Evolutionary conservation across 2,113 vertebrate species (phyloP).

Genomic region (Pseudonaja textilis): DNA sequence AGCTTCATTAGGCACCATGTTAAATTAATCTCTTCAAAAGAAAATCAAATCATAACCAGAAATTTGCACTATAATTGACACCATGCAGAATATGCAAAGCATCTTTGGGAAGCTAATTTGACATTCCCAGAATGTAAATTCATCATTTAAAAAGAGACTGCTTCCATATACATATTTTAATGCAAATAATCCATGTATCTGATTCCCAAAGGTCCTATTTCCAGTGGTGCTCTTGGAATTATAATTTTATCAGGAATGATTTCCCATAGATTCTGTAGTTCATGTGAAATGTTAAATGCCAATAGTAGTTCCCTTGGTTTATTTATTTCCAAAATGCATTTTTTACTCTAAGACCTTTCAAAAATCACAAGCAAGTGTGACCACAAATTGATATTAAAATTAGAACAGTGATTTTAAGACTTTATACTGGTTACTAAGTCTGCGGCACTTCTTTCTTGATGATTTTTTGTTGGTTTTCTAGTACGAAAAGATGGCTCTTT

Average conservation of each 20-base stretch:
- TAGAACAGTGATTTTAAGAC: not conserved
- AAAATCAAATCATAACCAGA: not conserved
- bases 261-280: conserved; percentile 3
- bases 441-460: not conserved
- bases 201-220: not conserved
- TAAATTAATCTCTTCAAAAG: not conserved
- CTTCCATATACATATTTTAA: not conserved
- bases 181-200: not conserved
- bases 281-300: not conserved
- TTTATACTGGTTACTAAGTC: not conserved
- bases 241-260: conserved; percentile 23
- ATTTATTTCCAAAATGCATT: not conserved
- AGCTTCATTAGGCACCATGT: not conserved
- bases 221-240: not conserved
- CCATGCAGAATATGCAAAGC: not conserved
- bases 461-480: not conserved
- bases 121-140: not conserved
- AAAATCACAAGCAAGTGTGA: conserved; percentile 24
- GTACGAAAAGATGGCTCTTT: not conserved
- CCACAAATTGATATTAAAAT: not conserved
- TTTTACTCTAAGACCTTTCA: not conserved
- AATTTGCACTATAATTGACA: not conserved
- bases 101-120: not conserved
- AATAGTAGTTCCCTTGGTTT: not conserved
- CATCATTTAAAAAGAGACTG: not conserved